phyloP scores from a whole-genome alignment of 2,113 vertebrate species.

The Pygoscelis antarcticus region DNA sequence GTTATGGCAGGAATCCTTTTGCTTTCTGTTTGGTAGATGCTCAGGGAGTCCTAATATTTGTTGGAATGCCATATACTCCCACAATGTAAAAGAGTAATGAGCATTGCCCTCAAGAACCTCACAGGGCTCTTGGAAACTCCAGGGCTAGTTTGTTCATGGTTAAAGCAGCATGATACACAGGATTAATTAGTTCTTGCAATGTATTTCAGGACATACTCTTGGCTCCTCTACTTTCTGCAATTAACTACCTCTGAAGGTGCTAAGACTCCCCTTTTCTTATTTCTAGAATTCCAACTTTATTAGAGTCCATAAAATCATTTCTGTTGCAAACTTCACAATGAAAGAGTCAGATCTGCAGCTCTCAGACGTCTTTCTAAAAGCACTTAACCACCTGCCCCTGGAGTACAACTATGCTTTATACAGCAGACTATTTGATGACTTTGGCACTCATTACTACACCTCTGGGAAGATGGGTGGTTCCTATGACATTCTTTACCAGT shows the following conservation, averaged over 20 bases:
- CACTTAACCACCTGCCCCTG: slow-evolving; percentile 86
- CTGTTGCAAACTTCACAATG: slow-evolving; percentile 85
- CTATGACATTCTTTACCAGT: slow-evolving; percentile 93
- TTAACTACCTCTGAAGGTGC: background rate
- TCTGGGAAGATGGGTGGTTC: slow-evolving; percentile 87
- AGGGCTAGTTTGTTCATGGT: background rate
- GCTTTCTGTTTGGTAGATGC: background rate
- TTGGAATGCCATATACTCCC: background rate
- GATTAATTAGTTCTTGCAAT: background rate
- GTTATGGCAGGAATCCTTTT: background rate
- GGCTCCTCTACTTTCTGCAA: background rate
- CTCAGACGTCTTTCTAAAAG: slow-evolving; percentile 84
- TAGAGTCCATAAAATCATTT: slow-evolving; percentile 85
- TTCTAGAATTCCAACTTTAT: slow-evolving; percentile 88
- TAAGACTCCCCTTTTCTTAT: background rate
- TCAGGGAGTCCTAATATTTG: background rate
- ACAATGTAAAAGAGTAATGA: background rate
- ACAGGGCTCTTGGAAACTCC: background rate
- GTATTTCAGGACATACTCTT: background rate
- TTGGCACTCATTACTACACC: slow-evolving; percentile 91
- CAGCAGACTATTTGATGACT: slow-evolving; percentile 88
- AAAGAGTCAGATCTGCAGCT: slow-evolving; percentile 81
- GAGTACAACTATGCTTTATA: slow-evolving; percentile 92
- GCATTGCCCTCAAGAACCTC: background rate
- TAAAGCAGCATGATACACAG: background rate